Conservation (phyloP, 1,140 invertebrate genomes). For the Nylanderia fulva region DNA sequence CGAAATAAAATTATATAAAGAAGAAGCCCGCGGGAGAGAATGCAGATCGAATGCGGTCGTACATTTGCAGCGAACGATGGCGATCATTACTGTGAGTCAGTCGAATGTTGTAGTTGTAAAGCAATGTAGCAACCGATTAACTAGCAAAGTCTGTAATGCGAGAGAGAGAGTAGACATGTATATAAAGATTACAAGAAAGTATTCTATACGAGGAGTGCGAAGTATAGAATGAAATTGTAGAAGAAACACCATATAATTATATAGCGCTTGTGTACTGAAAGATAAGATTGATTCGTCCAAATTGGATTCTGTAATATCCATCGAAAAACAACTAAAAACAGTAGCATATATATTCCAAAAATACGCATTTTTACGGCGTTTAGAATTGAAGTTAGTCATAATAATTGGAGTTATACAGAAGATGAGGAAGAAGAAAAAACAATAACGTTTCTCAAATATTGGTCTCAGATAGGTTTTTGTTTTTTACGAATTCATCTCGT, state of each 20-base stretch:
- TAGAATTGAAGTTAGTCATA: not conserved
- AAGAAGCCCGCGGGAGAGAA: not conserved
- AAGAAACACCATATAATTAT: slow-evolving; percentile 61
- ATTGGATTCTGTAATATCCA: slow-evolving; percentile 39
- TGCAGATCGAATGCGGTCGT: slow-evolving; percentile 3
- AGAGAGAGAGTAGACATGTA: slow-evolving; percentile 68
- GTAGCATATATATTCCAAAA: not conserved
- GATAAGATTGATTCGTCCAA: slow-evolving; percentile 26
- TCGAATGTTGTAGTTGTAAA: slow-evolving; percentile 67
- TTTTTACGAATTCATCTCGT: not conserved
- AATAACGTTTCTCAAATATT: slow-evolving; percentile 16
- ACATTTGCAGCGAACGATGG: slow-evolving; percentile 29
- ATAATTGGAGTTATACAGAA: slow-evolving; percentile 1
- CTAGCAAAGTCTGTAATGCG: slow-evolving; percentile 70
- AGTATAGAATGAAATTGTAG: slow-evolving; percentile 62
- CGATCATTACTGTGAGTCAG: slow-evolving; percentile 50
- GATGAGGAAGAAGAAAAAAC: no score
- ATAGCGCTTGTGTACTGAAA: slow-evolving; percentile 72
- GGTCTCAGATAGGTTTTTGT: not conserved
- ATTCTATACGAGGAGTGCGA: slow-evolving; percentile 75
- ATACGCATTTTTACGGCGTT: slow-evolving; percentile 10
- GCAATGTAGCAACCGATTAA: slow-evolving; percentile 64
- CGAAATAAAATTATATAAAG: slow-evolving; percentile 37
- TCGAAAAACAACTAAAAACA: not conserved
- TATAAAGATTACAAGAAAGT: slow-evolving; percentile 77